Evolutionary conservation across 2,113 vertebrate species (phyloP).

Genomic region (Sus scrofa): DNA sequence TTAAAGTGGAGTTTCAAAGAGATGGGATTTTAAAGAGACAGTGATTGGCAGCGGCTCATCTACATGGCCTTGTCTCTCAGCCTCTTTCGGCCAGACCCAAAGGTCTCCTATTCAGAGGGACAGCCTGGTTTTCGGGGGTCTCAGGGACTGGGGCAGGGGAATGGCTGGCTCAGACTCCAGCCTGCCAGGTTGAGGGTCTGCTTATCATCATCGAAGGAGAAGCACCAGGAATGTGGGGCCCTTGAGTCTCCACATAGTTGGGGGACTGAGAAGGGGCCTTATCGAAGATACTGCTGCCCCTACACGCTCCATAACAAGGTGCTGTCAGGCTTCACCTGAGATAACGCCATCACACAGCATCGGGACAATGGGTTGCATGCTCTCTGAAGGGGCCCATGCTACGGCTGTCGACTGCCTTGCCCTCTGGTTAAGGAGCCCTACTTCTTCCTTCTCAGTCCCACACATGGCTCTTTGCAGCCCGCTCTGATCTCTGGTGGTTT

Average conservation of each 20-base stretch:
- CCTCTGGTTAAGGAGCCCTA: neutral
- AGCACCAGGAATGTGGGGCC: neutral
- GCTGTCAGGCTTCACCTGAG: neutral
- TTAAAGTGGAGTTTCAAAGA: conserved; percentile 54
- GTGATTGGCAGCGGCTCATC: neutral
- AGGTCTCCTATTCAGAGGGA: neutral
- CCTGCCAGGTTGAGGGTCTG: neutral
- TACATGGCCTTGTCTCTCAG: neutral
- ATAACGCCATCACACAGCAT: neutral
- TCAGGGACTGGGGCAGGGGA: neutral
- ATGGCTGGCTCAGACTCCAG: neutral
- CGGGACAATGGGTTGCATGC: neutral
- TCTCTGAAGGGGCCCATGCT: neutral
- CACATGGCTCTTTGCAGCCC: neutral
- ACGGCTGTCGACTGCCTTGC: neutral
- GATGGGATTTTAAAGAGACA: conserved; percentile 28
- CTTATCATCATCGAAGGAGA: neutral
- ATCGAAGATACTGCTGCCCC: neutral
- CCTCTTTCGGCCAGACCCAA: neutral
- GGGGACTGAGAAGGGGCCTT: neutral
- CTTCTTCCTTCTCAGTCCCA: neutral
- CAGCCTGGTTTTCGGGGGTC: neutral
- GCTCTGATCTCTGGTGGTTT: neutral
- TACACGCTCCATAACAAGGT: neutral
- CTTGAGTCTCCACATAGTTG: neutral